phyloP scores from a whole-genome alignment of 1,140 invertebrate species.

The Aphidius ervi region DNA sequence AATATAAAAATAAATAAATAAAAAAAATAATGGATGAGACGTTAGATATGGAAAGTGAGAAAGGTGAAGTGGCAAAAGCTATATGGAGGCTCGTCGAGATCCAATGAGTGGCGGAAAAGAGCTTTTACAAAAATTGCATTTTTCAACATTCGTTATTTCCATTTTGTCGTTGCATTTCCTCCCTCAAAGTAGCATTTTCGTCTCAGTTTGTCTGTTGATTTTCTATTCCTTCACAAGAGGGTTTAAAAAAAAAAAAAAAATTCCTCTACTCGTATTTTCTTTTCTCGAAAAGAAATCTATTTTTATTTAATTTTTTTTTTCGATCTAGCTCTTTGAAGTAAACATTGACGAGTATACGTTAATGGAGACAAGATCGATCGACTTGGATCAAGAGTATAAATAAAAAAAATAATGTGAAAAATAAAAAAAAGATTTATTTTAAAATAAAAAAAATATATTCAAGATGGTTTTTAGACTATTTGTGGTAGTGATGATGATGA shows the following conservation, averaged over 20 bases:
- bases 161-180: conserved; percentile 13
- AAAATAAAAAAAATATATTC: no score
- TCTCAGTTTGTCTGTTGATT: conserved; percentile 2
- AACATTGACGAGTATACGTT: no score
- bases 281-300: no score
- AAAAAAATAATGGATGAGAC: conserved; percentile 2
- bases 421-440: no score
- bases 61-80: not conserved
- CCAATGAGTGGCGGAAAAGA: conserved; percentile 19
- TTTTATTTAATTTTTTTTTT: no score
- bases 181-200: not conserved
- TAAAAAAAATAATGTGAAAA: no score
- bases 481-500: no score
- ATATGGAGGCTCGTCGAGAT: conserved; percentile 4
- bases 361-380: no score
- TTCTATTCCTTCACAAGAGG: not conserved
- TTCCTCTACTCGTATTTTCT: not conserved
- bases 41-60: not conserved
- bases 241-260: not conserved
- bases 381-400: no score
- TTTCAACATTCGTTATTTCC: conserved; percentile 22
- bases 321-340: no score
- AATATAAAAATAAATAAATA: conserved; percentile 1
- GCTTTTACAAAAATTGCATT: conserved; percentile 23
- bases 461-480: no score